Conservation (phyloP, 2,113 vertebrate genomes). For the Leiothrix lutea region DNA sequence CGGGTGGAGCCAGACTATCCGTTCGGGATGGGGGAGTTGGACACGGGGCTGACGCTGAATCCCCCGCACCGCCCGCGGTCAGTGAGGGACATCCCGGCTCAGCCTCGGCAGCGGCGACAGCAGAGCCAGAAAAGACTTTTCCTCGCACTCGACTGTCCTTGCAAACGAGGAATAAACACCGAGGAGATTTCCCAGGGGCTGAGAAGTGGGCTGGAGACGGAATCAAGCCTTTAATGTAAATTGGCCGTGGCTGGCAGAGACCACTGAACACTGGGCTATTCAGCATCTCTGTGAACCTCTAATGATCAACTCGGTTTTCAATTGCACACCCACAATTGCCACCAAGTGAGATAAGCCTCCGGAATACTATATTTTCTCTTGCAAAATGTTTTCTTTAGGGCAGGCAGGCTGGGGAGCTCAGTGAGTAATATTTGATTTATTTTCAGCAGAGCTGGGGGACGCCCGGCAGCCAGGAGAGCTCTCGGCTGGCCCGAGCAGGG, state of each 20-base stretch:
- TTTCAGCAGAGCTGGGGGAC: neutral
- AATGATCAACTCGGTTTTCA: slow-evolving; percentile 51
- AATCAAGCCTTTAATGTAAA: slow-evolving; percentile 60
- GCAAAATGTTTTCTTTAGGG: slow-evolving; percentile 41
- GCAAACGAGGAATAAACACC: neutral
- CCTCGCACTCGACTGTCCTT: neutral
- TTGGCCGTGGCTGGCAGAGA: slow-evolving; percentile 42
- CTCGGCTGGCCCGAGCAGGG: rapidly evolving
- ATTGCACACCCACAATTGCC: slow-evolving; percentile 49
- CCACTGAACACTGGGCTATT: slow-evolving; percentile 49
- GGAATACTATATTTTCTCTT: slow-evolving; percentile 45
- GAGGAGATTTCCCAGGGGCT: slow-evolving; percentile 44
- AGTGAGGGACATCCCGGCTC: neutral
- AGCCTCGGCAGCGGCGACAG: neutral
- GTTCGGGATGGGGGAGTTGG: rapidly evolving
- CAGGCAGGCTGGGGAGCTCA: neutral
- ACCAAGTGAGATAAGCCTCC: slow-evolving; percentile 56
- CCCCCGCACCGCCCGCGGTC: neutral
- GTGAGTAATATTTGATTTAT: neutral
- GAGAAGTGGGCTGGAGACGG: slow-evolving; percentile 42
- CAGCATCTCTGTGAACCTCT: slow-evolving; percentile 54
- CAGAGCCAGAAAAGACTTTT: neutral
- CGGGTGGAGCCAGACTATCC: rapidly evolving
- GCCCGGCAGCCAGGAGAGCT: neutral
- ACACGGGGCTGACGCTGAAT: neutral